These are phyloP conservation scores for Linnaemya vulpina DNA, from an alignment of 2,888 invertebrate genomes.

Conservation along the genomic window DNA sequence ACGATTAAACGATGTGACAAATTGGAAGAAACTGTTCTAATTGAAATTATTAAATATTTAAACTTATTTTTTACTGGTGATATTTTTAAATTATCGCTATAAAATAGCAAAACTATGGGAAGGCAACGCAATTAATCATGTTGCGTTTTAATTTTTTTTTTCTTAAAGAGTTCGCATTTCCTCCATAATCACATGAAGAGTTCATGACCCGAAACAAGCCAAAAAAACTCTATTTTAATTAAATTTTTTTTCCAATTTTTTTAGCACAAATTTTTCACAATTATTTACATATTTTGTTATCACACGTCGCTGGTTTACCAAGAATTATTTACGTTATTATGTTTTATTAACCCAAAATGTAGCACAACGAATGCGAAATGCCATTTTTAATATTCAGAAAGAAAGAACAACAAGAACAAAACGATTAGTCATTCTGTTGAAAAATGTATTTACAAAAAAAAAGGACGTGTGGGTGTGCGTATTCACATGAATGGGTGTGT, in stretches of 20 bases:
- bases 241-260: background rate
- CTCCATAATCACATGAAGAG: background rate
- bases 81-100: too few species aligned
- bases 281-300: conserved; percentile 13
- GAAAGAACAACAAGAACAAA: conserved; percentile 2
- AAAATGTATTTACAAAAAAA: background rate
- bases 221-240: background rate
- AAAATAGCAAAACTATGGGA: too few species aligned
- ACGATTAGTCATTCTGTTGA: conserved; percentile 5
- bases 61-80: too few species aligned
- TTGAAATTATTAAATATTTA: background rate
- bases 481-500: too few species aligned
- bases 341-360: background rate
- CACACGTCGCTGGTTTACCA: conserved; percentile 4
- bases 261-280: conserved; percentile 2
- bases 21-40: background rate
- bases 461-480: background rate
- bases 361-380: background rate
- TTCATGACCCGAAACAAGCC: background rate
- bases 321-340: background rate
- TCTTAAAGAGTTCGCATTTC: too few species aligned
- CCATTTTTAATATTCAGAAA: background rate
- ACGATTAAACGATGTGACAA: background rate
- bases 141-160: too few species aligned
- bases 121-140: too few species aligned